phyloP scores from a whole-genome alignment of 1,140 invertebrate genomes.

The Parasteatoda tepidariorum region DNA sequence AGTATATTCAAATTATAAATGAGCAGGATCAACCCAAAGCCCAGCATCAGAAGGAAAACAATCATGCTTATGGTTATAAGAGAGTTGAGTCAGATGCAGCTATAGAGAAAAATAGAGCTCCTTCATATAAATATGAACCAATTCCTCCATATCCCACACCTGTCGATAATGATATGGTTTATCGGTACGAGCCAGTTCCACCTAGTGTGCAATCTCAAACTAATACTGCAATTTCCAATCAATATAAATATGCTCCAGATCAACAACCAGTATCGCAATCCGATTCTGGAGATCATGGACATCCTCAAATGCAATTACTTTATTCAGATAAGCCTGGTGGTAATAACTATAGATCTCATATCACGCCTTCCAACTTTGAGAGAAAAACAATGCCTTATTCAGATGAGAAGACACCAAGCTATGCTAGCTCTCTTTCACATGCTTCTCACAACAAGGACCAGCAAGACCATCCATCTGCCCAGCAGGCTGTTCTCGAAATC shows the following conservation, averaged over 20 bases:
- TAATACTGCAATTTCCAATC: no score
- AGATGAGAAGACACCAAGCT: neutral
- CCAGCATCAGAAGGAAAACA: no score
- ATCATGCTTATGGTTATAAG: neutral
- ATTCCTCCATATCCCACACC: neutral
- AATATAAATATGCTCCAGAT: no score
- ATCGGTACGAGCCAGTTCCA: no score
- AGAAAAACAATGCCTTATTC: neutral
- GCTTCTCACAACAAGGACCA: neutral
- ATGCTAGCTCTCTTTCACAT: neutral
- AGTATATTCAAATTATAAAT: conserved; percentile 4
- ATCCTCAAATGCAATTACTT: neutral
- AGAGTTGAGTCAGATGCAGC: no score
- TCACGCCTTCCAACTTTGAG: neutral
- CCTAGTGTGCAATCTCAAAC: no score
- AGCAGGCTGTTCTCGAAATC: conserved; percentile 19
- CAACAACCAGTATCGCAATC: no score
- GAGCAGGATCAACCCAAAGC: neutral
- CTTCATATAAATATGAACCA: neutral
- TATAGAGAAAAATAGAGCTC: no score
- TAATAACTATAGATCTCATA: neutral
- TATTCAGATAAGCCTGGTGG: neutral
- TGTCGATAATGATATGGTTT: no score
- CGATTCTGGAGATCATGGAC: neutral
- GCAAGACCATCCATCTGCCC: neutral